phyloP scores from a whole-genome alignment of 2,113 vertebrate species.

The Leucopsar rothschildi region DNA sequence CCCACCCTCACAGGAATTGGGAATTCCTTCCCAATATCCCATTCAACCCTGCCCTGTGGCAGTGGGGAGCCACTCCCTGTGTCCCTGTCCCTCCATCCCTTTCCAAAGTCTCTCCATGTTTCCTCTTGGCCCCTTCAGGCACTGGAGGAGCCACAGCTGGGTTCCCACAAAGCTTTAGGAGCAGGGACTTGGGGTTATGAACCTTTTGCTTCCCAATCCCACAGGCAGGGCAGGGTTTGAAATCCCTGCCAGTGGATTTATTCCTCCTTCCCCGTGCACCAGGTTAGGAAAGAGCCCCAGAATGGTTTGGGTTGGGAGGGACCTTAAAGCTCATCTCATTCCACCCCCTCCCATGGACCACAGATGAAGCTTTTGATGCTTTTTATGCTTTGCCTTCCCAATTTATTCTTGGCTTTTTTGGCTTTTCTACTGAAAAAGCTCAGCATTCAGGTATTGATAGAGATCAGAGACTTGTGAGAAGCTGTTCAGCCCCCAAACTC shows the following conservation, averaged over 20 bases:
- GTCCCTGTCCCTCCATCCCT: neutral
- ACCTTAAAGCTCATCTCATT: neutral
- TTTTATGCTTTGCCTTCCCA: neutral
- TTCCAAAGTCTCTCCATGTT: neutral
- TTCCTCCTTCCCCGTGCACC: neutral
- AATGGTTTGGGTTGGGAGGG: neutral
- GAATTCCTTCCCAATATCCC: neutral
- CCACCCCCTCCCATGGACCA: neutral
- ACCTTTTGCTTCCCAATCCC: neutral
- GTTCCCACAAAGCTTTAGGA: neutral
- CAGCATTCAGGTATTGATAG: neutral
- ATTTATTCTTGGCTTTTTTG: neutral
- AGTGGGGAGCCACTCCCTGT: neutral
- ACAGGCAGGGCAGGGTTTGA: neutral
- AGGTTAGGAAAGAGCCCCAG: neutral
- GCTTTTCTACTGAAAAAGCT: neutral
- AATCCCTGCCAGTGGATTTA: neutral
- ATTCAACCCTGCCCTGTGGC: rapidly evolving
- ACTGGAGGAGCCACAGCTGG: neutral
- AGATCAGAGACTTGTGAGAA: conserved; percentile 29
- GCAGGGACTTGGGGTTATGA: neutral
- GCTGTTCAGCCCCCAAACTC: conserved; percentile 48
- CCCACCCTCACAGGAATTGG: rapidly evolving
- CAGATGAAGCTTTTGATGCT: neutral
- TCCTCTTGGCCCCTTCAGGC: neutral